Percentiles rank a stretch among this genome's conserved stretches.
phyloP scores from a whole-genome alignment of 1,140 invertebrate species.

The Drusus annulatus region DNA sequence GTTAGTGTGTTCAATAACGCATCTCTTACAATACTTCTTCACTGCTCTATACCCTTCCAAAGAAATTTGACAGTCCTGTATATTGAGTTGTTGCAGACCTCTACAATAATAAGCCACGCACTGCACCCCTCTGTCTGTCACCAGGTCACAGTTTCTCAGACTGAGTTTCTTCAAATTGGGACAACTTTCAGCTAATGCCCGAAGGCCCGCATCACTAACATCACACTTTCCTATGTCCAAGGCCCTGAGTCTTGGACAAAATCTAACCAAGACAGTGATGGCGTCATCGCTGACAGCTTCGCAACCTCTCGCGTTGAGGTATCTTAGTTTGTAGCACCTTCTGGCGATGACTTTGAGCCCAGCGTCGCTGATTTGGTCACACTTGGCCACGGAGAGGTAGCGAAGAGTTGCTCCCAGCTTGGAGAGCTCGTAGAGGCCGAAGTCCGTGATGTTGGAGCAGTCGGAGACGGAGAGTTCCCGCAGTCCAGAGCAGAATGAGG shows the following conservation, averaged over 20 bases:
- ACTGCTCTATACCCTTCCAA: conserved; percentile 90
- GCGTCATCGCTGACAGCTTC: conserved; percentile 93
- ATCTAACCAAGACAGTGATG: conserved; percentile 85
- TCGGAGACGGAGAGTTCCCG: conserved; percentile 92
- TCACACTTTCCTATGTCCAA: conserved; percentile 94
- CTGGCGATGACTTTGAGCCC: conserved; percentile 89
- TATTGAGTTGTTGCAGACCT: conserved; percentile 90
- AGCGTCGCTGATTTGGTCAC: conserved; percentile 88
- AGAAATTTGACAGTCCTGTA: conserved; percentile 92
- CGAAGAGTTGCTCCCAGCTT: conserved; percentile 87
- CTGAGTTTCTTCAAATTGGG: conserved; percentile 92
- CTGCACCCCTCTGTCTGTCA: conserved; percentile 90
- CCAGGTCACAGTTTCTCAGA: conserved; percentile 89
- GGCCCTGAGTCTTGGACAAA: conserved; percentile 86
- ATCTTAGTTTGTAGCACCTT: conserved; percentile 90
- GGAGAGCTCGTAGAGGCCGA: conserved; percentile 90
- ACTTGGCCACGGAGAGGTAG: conserved; percentile 92
- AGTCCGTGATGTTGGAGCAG: conserved; percentile 91
- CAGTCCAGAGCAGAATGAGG: conserved; percentile 87
- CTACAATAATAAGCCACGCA: conserved; percentile 89
- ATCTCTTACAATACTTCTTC: conserved; percentile 91
- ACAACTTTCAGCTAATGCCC: conserved; percentile 89
- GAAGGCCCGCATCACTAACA: conserved; percentile 88
- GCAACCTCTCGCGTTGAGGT: conserved; percentile 92
- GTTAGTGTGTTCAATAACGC: conserved; percentile 95